These are phyloP conservation scores for Seira ritae DNA, from an alignment of 2,888 invertebrate genomes.

Conservation along the genomic window DNA sequence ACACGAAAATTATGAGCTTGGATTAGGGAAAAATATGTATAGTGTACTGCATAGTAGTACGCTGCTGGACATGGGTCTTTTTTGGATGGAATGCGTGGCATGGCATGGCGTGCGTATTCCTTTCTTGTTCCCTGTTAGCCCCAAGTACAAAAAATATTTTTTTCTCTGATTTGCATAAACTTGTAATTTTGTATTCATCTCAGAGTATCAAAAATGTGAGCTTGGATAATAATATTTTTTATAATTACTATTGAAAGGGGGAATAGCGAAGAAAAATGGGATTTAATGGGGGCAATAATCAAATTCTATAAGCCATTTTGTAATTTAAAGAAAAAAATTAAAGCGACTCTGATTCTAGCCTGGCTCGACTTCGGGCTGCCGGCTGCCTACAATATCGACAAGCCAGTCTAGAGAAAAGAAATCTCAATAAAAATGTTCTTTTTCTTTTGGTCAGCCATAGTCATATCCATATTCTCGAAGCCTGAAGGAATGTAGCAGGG, in stretches of 20 bases:
- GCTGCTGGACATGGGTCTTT: slow-evolving; percentile 28
- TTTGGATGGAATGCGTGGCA: neutral
- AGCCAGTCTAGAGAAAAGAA: too few relatives aligned
- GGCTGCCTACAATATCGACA: too few relatives aligned
- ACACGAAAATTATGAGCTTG: too few relatives aligned
- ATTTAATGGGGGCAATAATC: neutral
- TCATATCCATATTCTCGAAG: too few relatives aligned
- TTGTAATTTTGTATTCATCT: slow-evolving; percentile 60
- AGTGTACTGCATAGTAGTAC: neutral
- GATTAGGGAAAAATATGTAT: neutral
- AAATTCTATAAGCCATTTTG: too few relatives aligned
- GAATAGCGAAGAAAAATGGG: slow-evolving; percentile 20
- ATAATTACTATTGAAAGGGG: slow-evolving; percentile 53
- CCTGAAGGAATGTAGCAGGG: slow-evolving; percentile 52
- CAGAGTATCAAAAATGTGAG: slow-evolving; percentile 25
- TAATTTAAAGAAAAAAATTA: too few relatives aligned
- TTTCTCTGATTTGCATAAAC: slow-evolving; percentile 52
- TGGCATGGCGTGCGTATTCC: neutral
- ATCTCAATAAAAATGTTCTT: too few relatives aligned
- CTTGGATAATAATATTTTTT: slow-evolving; percentile 34
- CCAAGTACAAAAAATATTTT: neutral
- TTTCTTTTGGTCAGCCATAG: too few relatives aligned
- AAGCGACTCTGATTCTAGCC: too few relatives aligned
- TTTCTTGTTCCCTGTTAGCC: neutral
- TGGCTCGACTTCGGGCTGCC: too few relatives aligned